Evolutionary conservation across 2,797 vertebrate species (phyloP), one percentile per base, ranked within the genome.

Genomic region (Bryconaethiops microstoma): DNA sequence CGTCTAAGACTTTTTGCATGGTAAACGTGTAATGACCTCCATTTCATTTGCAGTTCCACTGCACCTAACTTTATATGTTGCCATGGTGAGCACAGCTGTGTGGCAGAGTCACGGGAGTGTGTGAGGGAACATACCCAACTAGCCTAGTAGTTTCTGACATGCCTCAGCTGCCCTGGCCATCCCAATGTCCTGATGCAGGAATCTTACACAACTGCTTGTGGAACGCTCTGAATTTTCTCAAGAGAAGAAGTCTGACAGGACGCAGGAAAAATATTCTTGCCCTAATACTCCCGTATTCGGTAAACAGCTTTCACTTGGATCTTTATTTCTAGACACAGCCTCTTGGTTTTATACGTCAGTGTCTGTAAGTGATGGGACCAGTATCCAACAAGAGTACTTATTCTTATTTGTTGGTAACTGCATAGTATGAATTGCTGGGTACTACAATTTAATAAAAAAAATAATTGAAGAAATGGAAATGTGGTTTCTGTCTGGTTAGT

Each of bases 21-120:
- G 35, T 5, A 42, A 2, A 67, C 19, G 19, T 45, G 19, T 14
- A 50, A 70, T 50, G 45, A 16, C 42, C 45, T 25, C n/a, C n/a
- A 21, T 6, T 52, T 45, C n/a, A n/a, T 13, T 29, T 9, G 16
- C 68, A 52, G 21, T 35, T 52, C 8, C 45, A 50, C 5, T 23
- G 45, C 1, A 16, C 68, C 21, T 29, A 48, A 25, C 1, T 14
- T 50, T 70, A 8, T 13, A 45, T 13, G 45, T 70, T 70, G 23
- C 48, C 69, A 71, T 71, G 69, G 50, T 35, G 50, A 29, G 77
- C 70, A 72, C 21, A 25, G 59, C 48, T 54, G 60, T 48, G 21
- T 55, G 45, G 69, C 50, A 19, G 23, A 50, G 45, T 50, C 29
- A 40, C 29, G 12, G 29, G 59, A n/a, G n/a, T 12, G 14, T 39